These are phyloP conservation scores for Oegoconia quadripuncta DNA, from an alignment of 2,888 invertebrate species.

Conservation along the genomic window DNA sequence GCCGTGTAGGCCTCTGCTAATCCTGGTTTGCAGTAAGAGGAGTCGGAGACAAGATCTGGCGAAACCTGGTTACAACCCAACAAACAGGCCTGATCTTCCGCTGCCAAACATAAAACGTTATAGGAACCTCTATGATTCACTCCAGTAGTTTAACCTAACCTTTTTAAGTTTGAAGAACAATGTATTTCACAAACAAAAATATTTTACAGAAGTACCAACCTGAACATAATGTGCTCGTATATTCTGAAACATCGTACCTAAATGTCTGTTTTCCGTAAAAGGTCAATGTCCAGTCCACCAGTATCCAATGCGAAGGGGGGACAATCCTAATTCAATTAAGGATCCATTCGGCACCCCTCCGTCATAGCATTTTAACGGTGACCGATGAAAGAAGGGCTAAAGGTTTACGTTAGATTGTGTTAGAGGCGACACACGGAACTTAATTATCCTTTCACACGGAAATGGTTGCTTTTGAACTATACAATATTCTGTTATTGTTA, in stretches of 20 bases:
- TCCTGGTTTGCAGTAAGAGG: no score
- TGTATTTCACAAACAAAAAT: no score
- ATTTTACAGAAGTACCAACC: no score
- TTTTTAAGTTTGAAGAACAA: no score
- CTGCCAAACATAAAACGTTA: no score
- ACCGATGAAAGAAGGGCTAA: conserved; percentile 1
- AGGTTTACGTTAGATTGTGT: neutral
- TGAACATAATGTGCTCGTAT: no score
- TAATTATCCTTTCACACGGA: conserved; percentile 12
- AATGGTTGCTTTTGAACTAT: neutral
- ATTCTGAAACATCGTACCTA: no score
- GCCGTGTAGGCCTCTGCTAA: no score
- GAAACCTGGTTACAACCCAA: no score
- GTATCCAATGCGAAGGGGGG: conserved; percentile 23
- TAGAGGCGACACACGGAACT: neutral
- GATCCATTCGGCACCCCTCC: conserved; percentile 32
- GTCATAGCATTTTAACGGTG: conserved; percentile 4
- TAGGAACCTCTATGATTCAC: neutral
- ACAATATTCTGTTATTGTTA: no score
- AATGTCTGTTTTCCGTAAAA: conserved; percentile 12
- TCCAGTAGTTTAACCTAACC: neutral
- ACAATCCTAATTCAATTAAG: conserved; percentile 41
- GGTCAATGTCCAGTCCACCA: conserved; percentile 25
- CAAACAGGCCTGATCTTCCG: no score
- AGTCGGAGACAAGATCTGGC: no score